These are phyloP conservation scores for Clunio marinus DNA, from an alignment of 2,888 invertebrate species.

Conservation along the genomic window DNA sequence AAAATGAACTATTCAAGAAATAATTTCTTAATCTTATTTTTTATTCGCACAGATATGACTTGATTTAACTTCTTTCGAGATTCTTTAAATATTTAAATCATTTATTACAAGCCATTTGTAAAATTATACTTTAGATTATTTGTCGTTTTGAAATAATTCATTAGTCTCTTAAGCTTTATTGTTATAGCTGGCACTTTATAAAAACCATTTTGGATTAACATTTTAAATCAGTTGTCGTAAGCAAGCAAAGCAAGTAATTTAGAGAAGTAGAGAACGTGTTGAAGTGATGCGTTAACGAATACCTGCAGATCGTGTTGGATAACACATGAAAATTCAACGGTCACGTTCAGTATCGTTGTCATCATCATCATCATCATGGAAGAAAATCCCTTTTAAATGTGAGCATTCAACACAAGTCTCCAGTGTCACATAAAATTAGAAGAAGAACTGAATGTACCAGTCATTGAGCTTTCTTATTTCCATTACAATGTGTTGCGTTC, in stretches of 20 bases:
- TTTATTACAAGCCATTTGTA: conserved; percentile 21
- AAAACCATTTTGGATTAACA: background rate
- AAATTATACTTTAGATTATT: conserved; percentile 1
- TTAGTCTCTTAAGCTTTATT: conserved; percentile 7
- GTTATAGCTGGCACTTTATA: background rate
- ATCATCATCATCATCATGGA: conserved; percentile 9
- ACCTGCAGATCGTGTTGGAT: conserved; percentile 22
- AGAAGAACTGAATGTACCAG: background rate
- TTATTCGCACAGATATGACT: conserved; percentile 11
- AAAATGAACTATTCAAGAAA: background rate
- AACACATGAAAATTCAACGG: background rate
- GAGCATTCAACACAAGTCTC: conserved; percentile 8
- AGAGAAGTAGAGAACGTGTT: no score
- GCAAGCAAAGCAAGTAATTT: no score
- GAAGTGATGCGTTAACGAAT: conserved; percentile 15
- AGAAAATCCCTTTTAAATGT: background rate
- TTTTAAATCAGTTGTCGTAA: background rate
- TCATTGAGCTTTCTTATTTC: conserved; percentile 1
- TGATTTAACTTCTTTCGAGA: background rate
- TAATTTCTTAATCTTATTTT: conserved; percentile 35
- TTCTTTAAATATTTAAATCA: background rate
- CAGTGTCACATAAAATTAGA: conserved; percentile 26
- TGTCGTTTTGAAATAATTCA: background rate
- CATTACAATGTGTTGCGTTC: background rate
- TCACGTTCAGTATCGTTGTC: background rate